These are phyloP conservation scores for Crossocerus cetratus DNA, from an alignment of 2,888 invertebrate species.

Conservation along the genomic window DNA sequence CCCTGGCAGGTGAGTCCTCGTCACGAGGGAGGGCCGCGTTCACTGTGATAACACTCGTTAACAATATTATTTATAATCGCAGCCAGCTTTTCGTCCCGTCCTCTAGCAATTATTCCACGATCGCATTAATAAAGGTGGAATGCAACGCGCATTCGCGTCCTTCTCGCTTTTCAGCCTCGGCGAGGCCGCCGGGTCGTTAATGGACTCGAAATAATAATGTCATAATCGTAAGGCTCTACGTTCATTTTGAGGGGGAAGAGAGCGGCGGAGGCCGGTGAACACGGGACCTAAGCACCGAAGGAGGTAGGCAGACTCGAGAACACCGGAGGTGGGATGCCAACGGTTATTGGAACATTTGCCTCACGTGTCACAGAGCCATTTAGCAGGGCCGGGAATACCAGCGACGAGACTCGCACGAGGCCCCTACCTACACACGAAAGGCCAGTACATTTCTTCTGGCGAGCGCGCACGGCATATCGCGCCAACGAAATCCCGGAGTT, in stretches of 20 bases:
- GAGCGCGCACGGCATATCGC: too few species aligned
- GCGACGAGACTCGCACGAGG: background rate
- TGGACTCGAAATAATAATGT: too few species aligned
- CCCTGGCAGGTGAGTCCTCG: too few species aligned
- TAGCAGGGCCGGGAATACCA: conserved; percentile 29
- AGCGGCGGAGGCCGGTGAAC: background rate
- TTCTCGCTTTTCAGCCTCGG: background rate
- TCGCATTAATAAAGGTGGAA: background rate
- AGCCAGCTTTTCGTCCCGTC: too few species aligned
- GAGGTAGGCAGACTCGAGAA: too few species aligned
- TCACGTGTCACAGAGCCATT: conserved; percentile 17
- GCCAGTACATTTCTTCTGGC: background rate
- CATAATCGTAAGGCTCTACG: background rate
- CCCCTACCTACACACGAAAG: background rate
- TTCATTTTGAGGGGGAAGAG: background rate
- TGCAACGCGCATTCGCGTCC: background rate
- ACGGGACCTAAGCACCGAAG: background rate
- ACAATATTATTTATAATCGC: too few species aligned
- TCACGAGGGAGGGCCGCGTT: too few species aligned
- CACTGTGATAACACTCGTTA: too few species aligned
- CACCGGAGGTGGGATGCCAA: too few species aligned
- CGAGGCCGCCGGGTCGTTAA: background rate
- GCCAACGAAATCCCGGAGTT: too few species aligned
- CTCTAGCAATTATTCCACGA: background rate
- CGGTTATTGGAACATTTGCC: background rate